Base-by-base conservation (phyloP, 2,797 vertebrate species). In the Alectoris magna region DNA sequence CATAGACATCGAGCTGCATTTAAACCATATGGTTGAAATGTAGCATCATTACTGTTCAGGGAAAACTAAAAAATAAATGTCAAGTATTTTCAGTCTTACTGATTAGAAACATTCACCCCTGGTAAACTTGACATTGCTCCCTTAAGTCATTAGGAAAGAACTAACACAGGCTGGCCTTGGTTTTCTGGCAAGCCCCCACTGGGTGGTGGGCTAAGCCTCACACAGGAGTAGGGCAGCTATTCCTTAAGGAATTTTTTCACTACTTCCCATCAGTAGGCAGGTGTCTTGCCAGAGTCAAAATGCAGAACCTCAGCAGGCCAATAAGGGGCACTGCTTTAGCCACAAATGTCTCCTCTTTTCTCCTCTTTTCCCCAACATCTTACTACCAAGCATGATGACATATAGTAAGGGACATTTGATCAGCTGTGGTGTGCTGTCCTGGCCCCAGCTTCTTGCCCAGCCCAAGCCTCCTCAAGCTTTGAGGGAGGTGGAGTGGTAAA, bases 341-440 rank as follows among this genome's bases (percentile, higher is more conserved):
- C 16, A 78, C 2, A 10, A 16, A 0, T 10, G 11, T 36, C 6
- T 17, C 10, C 5, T 22, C 5, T 0, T 0, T 49, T 7, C 29
- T 70, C 10, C 14, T 46, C 18, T 46, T 56, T 51, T 71, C 34
- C 19, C 21, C 21, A 18, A 26, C 39, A 23, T 56, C 5, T 26
- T 60, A 48, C 0, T 12, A 3, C 5, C 13, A 6, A 76, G 22
- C 27, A 73, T 5, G 39, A 43, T 1, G 0, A 15, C n/a, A 22
- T 2, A 22, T 3, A 13, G 27, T 21, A 14, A 4, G 24, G 27
- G 12, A 60, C 64, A 44, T 69, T 48, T 13, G 27, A 24, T 19
- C 58, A 84, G 10, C 23, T 70, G 1, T 1, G 9, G 38, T 46
- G 56, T 74, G 22, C 27, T 59, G 34, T 59, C 26, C 2, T 4